Evolutionary conservation across 1,140 invertebrate genomes (phyloP), one percentile per base, ranked within the genome.

Genomic region (Bombus cullumanus): DNA sequence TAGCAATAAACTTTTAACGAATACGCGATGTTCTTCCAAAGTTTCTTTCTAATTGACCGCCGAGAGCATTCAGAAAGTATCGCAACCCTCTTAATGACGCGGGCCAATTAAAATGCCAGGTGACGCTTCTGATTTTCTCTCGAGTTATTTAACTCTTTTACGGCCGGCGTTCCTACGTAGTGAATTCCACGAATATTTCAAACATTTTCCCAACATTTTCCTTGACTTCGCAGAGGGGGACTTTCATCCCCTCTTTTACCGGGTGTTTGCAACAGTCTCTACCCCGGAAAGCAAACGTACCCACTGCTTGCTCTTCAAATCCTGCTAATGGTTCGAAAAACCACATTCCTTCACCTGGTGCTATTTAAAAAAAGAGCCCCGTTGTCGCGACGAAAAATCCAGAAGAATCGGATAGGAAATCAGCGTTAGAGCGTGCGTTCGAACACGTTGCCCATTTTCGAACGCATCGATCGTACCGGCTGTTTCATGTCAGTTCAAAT

Each of bases 181-280:
- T 62, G 39, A 84, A 78, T 71, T 69, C 64, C 37, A 28, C 64
- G 47, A 78, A 78, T 59, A 57, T 25, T 71, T 84, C 31, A 57
- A 78, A 57, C 43, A 39, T 34, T 41, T 41, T 28, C 53, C n/a
- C 81, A 41, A 74, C 41, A 41, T 83, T 83, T 62, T 53, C 41
- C 64, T 76, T 64, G 39, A 76, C 41, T 83, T 34, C 18, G 13
- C 71, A 13, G 12, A 31, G n/a, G 3, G 6, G 2, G 39, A 28
- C 69, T 15, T 34, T 22, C 18, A 22, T 34, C 18, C 3, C 31
- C 3, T 37, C n/a, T n/a, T 25, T 9, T 10, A 9, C 22, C n/a
- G 13, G 59, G n/a, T 47, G 37, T 53, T 28, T n/a, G 72, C 34
- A 76, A 83, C 22, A 53, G 47, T 53, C 47, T 66, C 72, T 64